Percentiles rank a stretch among this genome's conserved stretches.
Conservation (phyloP, 2,888 invertebrate genomes). For the Lasiommata megera region DNA sequence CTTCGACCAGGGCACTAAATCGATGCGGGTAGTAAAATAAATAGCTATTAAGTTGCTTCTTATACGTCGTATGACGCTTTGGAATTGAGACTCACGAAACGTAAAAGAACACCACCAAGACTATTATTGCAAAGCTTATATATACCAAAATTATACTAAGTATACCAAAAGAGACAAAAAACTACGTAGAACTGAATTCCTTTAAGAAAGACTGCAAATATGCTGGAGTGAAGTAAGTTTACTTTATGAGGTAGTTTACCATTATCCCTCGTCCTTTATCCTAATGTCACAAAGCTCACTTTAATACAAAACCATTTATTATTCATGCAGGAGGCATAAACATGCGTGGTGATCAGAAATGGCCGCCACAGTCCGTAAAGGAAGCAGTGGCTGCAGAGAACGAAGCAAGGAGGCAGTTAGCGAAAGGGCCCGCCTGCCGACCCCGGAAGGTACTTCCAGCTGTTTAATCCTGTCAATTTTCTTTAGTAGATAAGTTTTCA, state of each 20-base stretch:
- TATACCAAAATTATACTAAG: too few relatives aligned
- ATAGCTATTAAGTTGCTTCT: conserved; percentile 56
- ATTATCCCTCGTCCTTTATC: too few relatives aligned
- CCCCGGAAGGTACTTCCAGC: conserved; percentile 82
- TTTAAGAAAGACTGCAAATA: too few relatives aligned
- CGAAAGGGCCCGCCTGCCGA: conserved; percentile 88
- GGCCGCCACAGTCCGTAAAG: conserved; percentile 91
- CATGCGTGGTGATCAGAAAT: conserved; percentile 93
- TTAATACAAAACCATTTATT: conserved; percentile 19
- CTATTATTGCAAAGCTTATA: conserved; percentile 27
- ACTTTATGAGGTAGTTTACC: too few relatives aligned
- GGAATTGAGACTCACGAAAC: conserved; percentile 50
- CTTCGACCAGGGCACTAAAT: not conserved
- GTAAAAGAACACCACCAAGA: conserved; percentile 43
- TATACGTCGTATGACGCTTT: conserved; percentile 48
- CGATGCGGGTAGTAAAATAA: conserved; percentile 33
- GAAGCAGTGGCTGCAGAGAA: conserved; percentile 88
- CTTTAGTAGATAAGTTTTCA: too few relatives aligned
- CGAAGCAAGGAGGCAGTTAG: conserved; percentile 85
- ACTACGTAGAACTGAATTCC: too few relatives aligned
- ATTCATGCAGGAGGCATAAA: conserved; percentile 84
- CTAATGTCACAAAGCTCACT: too few relatives aligned
- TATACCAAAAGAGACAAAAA: conserved; percentile 11
- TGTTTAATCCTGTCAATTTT: too few relatives aligned
- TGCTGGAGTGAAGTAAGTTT: too few relatives aligned